Percentiles rank a stretch among this genome's conserved stretches.
These are phyloP conservation scores for Ernsta delagoae DNA, from an alignment of 2,888 invertebrate species.

Conservation along the genomic window DNA sequence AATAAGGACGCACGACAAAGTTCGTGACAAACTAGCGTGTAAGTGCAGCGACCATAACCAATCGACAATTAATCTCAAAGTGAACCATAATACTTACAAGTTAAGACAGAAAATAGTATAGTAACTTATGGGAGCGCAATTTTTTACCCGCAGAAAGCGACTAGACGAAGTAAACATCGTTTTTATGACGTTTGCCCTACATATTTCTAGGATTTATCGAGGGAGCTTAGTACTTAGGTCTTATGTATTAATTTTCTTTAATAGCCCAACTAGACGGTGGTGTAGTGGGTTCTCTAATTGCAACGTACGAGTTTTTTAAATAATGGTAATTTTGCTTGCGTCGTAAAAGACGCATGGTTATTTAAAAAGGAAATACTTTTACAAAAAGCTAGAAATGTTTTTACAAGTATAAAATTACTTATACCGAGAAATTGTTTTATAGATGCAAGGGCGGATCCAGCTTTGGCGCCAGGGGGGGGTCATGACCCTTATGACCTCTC, in stretches of 20 bases:
- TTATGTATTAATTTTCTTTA: constrained; percentile 35
- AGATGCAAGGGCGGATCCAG: no score
- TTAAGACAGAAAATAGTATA: constrained; percentile 28
- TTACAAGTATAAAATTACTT: not conserved
- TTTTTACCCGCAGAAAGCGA: constrained; percentile 41
- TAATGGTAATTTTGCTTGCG: constrained; percentile 16
- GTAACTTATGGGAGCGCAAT: constrained; percentile 20
- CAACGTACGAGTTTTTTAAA: constrained; percentile 29
- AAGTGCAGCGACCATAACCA: constrained; percentile 42
- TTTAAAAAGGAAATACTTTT: not conserved
- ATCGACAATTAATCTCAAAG: constrained; percentile 17
- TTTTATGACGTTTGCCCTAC: constrained; percentile 42
- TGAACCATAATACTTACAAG: constrained; percentile 28
- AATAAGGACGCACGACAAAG: constrained; percentile 72
- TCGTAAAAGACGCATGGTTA: constrained; percentile 1
- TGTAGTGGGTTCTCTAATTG: constrained; percentile 28
- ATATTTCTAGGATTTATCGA: constrained; percentile 42
- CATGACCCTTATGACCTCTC: no score
- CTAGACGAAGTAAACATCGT: constrained; percentile 42
- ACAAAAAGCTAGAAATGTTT: not conserved
- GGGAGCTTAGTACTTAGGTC: constrained; percentile 32
- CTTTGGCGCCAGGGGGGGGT: no score
- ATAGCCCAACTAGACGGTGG: constrained; percentile 20
- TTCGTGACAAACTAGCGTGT: constrained; percentile 74
- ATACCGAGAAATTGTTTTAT: not conserved